These are phyloP conservation scores for Platycheirus rosarum DNA, from an alignment of 2,888 invertebrate genomes.

Conservation along the genomic window DNA sequence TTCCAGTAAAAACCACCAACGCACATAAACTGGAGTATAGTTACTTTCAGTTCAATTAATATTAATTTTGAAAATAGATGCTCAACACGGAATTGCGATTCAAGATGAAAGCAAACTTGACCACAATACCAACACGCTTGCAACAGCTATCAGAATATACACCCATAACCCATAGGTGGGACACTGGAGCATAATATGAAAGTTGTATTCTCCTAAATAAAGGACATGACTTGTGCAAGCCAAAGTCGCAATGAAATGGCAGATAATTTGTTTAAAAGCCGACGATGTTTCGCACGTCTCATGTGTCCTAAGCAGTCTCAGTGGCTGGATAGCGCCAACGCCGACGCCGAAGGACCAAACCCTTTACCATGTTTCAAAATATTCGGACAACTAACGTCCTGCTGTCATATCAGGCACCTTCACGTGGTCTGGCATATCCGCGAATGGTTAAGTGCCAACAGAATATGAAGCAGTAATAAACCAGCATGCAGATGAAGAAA, in stretches of 20 bases:
- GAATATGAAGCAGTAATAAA: background rate
- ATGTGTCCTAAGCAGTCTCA: slow-evolving; percentile 28
- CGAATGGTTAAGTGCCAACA: slow-evolving; percentile 22
- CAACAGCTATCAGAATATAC: slow-evolving; percentile 44
- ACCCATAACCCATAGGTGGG: background rate
- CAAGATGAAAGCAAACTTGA: slow-evolving; percentile 36
- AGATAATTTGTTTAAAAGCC: slow-evolving; percentile 72
- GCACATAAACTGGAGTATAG: slow-evolving; percentile 27
- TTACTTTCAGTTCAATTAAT: slow-evolving; percentile 66
- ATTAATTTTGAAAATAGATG: slow-evolving; percentile 67
- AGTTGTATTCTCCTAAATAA: too few relatives aligned
- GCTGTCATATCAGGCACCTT: slow-evolving; percentile 50
- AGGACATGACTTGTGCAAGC: slow-evolving; percentile 46
- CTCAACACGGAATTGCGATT: slow-evolving; percentile 9
- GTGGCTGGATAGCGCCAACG: background rate
- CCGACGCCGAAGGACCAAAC: slow-evolving; percentile 18
- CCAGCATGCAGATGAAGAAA: too few relatives aligned
- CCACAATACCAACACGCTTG: slow-evolving; percentile 44
- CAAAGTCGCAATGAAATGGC: slow-evolving; percentile 63
- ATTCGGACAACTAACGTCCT: slow-evolving; percentile 44
- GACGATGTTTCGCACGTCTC: slow-evolving; percentile 60
- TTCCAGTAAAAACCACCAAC: slow-evolving; percentile 47
- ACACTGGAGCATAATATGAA: too few relatives aligned
- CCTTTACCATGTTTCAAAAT: slow-evolving; percentile 54
- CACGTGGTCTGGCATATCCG: slow-evolving; percentile 42